phyloP scores from a whole-genome alignment of 2,888 invertebrate genomes.

The Drosophila macrospina region DNA sequence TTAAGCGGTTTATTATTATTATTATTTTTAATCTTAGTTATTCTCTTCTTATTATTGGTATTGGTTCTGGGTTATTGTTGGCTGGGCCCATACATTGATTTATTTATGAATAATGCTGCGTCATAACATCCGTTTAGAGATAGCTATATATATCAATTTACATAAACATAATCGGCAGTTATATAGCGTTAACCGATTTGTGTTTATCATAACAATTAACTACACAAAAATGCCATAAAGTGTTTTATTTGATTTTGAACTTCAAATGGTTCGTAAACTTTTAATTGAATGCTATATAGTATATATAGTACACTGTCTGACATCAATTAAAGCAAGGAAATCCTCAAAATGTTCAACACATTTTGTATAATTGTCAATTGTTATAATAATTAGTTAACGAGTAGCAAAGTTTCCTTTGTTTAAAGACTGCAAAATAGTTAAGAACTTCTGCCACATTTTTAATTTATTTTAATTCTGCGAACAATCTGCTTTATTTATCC shows the following conservation, averaged over 20 bases:
- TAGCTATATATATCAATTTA: slow-evolving; percentile 23
- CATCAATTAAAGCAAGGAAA: slow-evolving; percentile 46
- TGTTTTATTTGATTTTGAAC: slow-evolving; percentile 43
- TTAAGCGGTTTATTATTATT: slow-evolving; percentile 15
- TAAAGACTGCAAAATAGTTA: slow-evolving; percentile 26
- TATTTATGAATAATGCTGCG: slow-evolving; percentile 27
- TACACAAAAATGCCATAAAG: slow-evolving; percentile 76
- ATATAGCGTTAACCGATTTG: slow-evolving; percentile 55
- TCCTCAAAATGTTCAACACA: slow-evolving; percentile 46
- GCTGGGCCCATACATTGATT: slow-evolving; percentile 40
- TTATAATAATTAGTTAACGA: slow-evolving; percentile 23
- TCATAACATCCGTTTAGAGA: slow-evolving; percentile 26
- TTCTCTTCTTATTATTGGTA: slow-evolving; percentile 6
- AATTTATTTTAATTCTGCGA: slow-evolving; percentile 17
- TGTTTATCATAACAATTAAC: slow-evolving; percentile 57
- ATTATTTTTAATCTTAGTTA: slow-evolving; percentile 1
- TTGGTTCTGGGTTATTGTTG: slow-evolving; percentile 45
- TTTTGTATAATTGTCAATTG: slow-evolving; percentile 21
- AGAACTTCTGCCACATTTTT: slow-evolving; percentile 12
- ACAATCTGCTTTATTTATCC: slow-evolving; percentile 12
- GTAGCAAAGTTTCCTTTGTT: slow-evolving; percentile 35
- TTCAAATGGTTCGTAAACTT: slow-evolving; percentile 28
- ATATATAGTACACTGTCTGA: slow-evolving; percentile 35
- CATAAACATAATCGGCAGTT: slow-evolving; percentile 44
- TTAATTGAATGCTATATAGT: slow-evolving; percentile 17